Evolutionary conservation across 2,797 vertebrate genomes (phyloP).

Genomic region (Acanthurus lineatus): DNA sequence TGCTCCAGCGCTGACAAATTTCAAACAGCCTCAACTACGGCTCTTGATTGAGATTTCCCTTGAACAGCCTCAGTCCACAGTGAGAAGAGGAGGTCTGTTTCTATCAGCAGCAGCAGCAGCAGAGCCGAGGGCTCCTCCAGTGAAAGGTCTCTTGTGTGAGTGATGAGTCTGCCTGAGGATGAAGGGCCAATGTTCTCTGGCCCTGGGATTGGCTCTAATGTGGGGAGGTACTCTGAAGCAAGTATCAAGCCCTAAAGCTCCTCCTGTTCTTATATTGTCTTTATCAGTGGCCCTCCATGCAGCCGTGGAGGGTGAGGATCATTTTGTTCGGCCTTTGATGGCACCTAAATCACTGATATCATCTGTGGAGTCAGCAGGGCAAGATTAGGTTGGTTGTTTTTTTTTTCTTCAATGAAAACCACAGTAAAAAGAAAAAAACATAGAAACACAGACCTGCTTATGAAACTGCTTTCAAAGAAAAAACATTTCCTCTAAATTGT

Average conservation of each 20-base stretch:
- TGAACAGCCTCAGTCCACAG: constrained; percentile 19
- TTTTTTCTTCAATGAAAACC: constrained; percentile 16
- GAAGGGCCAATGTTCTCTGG: constrained; percentile 56
- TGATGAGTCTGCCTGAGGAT: constrained; percentile 64
- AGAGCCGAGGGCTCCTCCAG: constrained; percentile 50
- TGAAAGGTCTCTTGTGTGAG: constrained; percentile 58
- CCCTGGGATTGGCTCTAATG: constrained; percentile 49
- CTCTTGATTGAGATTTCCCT: constrained; percentile 57
- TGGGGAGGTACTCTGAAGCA: constrained; percentile 27
- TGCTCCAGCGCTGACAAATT: constrained; percentile 5
- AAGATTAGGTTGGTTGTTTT: constrained; percentile 2
- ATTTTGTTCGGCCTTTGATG: constrained; percentile 35
- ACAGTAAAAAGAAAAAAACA: not conserved
- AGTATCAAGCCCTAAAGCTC: constrained; percentile 31
- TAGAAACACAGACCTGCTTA: not conserved
- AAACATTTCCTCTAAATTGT: too few relatives aligned
- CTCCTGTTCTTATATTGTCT: constrained; percentile 60
- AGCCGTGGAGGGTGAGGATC: constrained; percentile 1
- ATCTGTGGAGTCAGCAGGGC: constrained; percentile 30
- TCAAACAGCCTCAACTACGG: constrained; percentile 30
- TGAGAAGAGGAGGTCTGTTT: constrained; percentile 25
- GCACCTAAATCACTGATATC: constrained; percentile 61
- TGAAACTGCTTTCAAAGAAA: too few relatives aligned
- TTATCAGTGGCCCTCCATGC: constrained; percentile 60
- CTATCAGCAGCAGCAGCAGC: constrained; percentile 38